phyloP scores from a whole-genome alignment of 2,797 vertebrate genomes.

The Lutra lutra region DNA sequence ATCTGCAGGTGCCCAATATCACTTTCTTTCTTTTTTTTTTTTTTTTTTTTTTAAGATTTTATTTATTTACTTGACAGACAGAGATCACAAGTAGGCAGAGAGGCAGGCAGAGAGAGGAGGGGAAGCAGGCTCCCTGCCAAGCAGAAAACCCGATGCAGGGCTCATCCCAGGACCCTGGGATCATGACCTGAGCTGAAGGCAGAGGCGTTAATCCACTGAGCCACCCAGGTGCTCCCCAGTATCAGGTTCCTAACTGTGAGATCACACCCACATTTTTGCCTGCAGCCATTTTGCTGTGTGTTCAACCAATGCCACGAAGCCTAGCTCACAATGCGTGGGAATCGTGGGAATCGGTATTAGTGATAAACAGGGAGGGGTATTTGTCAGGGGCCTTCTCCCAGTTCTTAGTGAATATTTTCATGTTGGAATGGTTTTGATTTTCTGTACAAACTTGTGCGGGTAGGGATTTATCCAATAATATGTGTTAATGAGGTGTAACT shows the following conservation, averaged over 20 bases:
- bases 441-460: background rate
- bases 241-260: background rate
- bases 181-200: too few species aligned
- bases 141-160: too few species aligned
- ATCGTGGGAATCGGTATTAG: background rate
- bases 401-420: background rate
- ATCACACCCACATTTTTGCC: background rate
- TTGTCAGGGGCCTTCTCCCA: background rate
- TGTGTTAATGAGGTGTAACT: background rate
- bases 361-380: background rate
- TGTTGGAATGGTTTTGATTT: slow-evolving; percentile 22
- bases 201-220: too few species aligned
- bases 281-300: background rate
- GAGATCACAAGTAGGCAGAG: too few species aligned
- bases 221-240: background rate
- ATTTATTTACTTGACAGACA: too few species aligned
- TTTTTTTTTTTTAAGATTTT: too few species aligned
- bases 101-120: too few species aligned
- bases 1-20: background rate
- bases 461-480: background rate
- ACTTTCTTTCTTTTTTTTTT: background rate
- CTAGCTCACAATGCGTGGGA: background rate
- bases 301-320: background rate
- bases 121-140: too few species aligned
- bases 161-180: too few species aligned